Conservation (phyloP, 2,888 invertebrate genomes). For the Argyresthia goedartella region DNA sequence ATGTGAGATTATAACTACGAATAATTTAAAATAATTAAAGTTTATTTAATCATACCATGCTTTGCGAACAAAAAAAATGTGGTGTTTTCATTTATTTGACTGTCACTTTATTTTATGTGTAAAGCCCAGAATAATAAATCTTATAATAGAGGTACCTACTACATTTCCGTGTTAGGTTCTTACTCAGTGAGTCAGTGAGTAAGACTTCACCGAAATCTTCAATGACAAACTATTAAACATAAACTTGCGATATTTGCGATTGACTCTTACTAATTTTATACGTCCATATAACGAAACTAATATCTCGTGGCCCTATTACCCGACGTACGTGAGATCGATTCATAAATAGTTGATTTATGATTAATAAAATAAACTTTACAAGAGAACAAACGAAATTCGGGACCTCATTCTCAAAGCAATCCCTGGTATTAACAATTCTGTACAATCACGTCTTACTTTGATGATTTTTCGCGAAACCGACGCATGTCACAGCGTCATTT, state of each 20-base stretch:
- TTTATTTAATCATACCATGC: too few relatives aligned
- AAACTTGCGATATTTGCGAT: not conserved
- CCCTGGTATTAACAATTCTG: conserved; percentile 57
- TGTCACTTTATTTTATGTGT: too few relatives aligned
- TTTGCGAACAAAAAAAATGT: too few relatives aligned
- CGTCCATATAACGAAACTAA: not conserved
- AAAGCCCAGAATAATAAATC: too few relatives aligned
- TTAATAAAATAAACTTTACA: conserved; percentile 60
- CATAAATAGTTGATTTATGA: conserved; percentile 56
- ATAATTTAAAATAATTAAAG: too few relatives aligned
- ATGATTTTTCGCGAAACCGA: conserved; percentile 32
- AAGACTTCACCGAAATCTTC: too few relatives aligned
- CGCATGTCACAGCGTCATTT: conserved; percentile 13
- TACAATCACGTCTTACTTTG: conserved; percentile 43
- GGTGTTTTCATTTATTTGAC: too few relatives aligned
- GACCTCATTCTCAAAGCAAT: conserved; percentile 25
- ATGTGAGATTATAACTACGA: too few relatives aligned
- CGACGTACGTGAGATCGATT: conserved; percentile 25
- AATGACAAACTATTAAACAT: conserved; percentile 5
- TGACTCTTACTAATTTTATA: not conserved
- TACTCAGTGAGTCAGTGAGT: too few relatives aligned
- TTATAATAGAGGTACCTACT: too few relatives aligned
- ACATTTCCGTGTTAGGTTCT: too few relatives aligned
- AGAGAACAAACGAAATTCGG: conserved; percentile 17
- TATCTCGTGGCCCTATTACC: conserved; percentile 12